Percentiles rank a stretch among this genome's conserved stretches.
These are phyloP conservation scores for Scaptomyza tumidula DNA, from an alignment of 2,888 invertebrate species.

Conservation along the genomic window DNA sequence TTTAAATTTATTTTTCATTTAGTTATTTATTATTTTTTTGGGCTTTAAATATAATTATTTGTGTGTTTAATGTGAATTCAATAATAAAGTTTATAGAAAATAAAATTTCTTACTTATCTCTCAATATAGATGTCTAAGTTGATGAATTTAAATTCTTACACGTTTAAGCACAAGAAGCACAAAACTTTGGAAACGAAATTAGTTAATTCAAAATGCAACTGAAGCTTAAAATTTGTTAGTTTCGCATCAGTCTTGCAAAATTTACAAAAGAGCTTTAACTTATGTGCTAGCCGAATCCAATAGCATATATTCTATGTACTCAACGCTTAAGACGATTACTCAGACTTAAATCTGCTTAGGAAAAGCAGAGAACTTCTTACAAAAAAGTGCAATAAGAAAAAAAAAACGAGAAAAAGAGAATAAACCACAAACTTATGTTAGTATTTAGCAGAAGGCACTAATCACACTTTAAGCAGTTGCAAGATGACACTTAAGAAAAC, in stretches of 20 bases:
- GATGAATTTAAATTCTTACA: too few species aligned
- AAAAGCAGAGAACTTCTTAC: background rate
- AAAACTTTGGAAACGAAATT: background rate
- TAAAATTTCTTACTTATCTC: too few species aligned
- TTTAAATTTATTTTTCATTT: too few species aligned
- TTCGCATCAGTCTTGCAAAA: background rate
- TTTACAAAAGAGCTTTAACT: background rate
- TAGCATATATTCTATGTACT: background rate
- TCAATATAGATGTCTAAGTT: too few species aligned
- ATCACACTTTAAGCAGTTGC: constrained; percentile 16
- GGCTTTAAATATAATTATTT: too few species aligned
- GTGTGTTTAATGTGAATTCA: too few species aligned
- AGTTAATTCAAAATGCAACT: background rate
- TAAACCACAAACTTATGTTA: background rate
- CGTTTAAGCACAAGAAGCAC: too few species aligned
- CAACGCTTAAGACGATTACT: background rate
- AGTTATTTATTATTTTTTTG: too few species aligned
- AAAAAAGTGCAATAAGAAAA: background rate
- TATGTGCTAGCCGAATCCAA: background rate
- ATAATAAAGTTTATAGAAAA: too few species aligned
- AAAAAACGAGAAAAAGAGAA: background rate
- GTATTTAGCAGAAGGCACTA: constrained; percentile 5
- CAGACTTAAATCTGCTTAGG: background rate
- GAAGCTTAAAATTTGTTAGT: background rate
- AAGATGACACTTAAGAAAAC: constrained; percentile 32